Evolutionary conservation across 2,888 invertebrate genomes (phyloP), one percentile per base, ranked within the genome.

Genomic region (Drosophila gaucha): DNA sequence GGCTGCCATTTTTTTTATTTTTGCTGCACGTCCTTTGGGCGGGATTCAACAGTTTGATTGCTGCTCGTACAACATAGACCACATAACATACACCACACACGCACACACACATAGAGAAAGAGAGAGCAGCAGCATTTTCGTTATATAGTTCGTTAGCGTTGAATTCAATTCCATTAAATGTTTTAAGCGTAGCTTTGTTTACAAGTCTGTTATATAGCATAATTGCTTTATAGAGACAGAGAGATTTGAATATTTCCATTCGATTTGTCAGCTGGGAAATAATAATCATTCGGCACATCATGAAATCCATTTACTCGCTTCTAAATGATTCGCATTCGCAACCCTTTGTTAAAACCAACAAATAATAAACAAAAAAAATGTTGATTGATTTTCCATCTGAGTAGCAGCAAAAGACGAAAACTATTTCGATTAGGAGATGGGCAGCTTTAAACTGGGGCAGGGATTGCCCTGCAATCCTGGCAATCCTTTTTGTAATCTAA

Each of bases 1-100:
- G 68, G 39, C 43, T 67, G 51, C 46, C 30, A 60, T 72, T 74
- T 57, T 56, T 57, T 56, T 57, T 54, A 57, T 24, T 67, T 56
- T 26, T 46, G 33, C 18, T 38, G 47, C 35, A 62, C 55, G 55
- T 62, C 59, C 56, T 79, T 74, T 79, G 56, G 63, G 63, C 51
- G 49, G 65, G 66, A 80, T 64, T 80, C 80, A 77, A 77, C 80
- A 80, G 77, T 77, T 77, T 80, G 77, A 80, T 66, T 80, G 77
- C 78, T 56, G 63, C 57, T 50, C 49, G 41, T 41, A 41, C 57
- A 43, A 51, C 56, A 56, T 33, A 65, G 10, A 36, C 55, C 41
- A 52, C 47, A 67, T 35, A 26, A 28, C 43, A 44, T 14, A 69
- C 36, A 30, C 14, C 36, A 44, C 26, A 22, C 35, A 46, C 44